Conservation (phyloP, 2,888 invertebrate genomes). For the Salticus scenicus region DNA sequence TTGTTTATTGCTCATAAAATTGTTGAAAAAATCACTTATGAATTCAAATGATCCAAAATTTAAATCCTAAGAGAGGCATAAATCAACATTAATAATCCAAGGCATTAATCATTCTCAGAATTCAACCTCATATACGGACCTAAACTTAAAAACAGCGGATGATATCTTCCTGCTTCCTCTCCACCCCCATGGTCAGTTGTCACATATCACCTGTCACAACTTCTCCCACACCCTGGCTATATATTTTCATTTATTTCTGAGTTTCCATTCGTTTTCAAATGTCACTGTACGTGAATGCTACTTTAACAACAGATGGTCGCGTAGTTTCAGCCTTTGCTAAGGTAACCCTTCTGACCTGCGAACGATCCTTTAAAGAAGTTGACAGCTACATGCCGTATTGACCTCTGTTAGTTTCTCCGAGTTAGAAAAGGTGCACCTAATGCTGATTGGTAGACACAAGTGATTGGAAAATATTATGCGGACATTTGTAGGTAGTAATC, state of each 20-base stretch:
- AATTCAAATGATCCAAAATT: conserved; percentile 1
- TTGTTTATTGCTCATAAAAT: too few species aligned
- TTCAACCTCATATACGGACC: not conserved
- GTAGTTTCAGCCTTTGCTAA: not conserved
- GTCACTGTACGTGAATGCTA: conserved; percentile 1
- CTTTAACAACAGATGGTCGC: conserved; percentile 10
- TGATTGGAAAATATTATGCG: conserved; percentile 17
- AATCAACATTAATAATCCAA: conserved; percentile 4
- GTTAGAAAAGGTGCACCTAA: not conserved
- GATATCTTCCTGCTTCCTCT: not conserved
- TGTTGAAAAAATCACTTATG: not conserved
- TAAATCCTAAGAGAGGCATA: not conserved
- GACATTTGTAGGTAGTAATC: conserved; percentile 12
- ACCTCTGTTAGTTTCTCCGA: not conserved
- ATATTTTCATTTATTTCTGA: not conserved
- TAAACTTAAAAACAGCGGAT: not conserved
- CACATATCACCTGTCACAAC: conserved; percentile 8
- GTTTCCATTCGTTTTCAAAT: conserved; percentile 2
- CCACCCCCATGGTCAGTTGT: conserved; percentile 15
- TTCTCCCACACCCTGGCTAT: conserved; percentile 9
- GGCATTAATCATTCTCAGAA: not conserved
- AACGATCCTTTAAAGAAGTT: not conserved
- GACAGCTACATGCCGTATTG: conserved; percentile 6
- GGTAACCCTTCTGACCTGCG: conserved; percentile 1
- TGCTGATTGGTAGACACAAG: conserved; percentile 6